phyloP scores from a whole-genome alignment of 2,797 vertebrate genomes.

The Sebastes cheni region DNA sequence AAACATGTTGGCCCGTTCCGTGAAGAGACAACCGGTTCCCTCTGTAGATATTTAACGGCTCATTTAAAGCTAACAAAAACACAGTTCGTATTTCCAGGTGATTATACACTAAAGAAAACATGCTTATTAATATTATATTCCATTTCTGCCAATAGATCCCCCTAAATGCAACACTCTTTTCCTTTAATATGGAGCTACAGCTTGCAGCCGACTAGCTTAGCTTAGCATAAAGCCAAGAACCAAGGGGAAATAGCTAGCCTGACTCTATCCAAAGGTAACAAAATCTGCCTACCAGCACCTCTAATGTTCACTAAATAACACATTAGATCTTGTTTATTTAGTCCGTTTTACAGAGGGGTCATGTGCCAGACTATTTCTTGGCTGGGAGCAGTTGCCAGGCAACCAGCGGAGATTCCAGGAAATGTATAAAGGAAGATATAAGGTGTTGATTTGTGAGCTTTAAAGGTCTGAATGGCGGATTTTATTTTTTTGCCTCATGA shows the following conservation, averaged over 20 bases:
- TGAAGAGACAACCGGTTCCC: background rate
- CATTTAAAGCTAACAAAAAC: background rate
- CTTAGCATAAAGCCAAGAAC: background rate
- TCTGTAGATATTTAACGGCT: background rate
- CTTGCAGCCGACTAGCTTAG: background rate
- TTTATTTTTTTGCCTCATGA: no score
- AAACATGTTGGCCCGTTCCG: background rate
- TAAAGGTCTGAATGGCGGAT: background rate
- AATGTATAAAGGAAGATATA: background rate
- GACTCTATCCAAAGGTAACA: background rate
- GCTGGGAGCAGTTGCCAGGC: background rate
- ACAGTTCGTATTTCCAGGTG: no score
- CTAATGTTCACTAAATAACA: background rate
- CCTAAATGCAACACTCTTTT: background rate
- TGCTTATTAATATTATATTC: background rate
- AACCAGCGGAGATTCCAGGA: background rate
- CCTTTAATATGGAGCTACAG: background rate
- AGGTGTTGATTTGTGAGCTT: background rate
- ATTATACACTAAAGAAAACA: background rate
- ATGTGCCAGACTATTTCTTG: background rate
- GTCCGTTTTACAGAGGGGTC: background rate
- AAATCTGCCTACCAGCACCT: background rate
- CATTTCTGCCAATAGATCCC: background rate
- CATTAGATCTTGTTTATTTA: background rate
- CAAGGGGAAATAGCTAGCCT: background rate